Conservation (phyloP, 1,140 invertebrate genomes). For the Euwallacea similis region DNA sequence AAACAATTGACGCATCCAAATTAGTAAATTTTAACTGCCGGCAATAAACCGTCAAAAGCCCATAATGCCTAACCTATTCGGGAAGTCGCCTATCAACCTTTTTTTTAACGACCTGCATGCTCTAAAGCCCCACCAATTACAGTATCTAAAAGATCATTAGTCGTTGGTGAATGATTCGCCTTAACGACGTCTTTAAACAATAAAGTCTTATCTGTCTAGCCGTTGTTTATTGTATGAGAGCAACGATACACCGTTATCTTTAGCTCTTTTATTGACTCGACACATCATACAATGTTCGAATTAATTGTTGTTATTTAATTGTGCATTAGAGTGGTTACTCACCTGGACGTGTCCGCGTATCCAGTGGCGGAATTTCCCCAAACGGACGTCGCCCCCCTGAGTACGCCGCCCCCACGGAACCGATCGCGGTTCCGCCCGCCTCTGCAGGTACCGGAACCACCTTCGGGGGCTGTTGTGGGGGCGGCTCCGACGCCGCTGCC, state of each 20-base stretch:
- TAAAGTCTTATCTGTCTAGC: slow-evolving; percentile 4
- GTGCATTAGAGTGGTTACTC: background rate
- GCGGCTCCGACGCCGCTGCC: slow-evolving; percentile 20
- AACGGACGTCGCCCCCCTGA: slow-evolving; percentile 19
- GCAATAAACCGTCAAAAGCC: background rate
- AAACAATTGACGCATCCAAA: too few relatives aligned
- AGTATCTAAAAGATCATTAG: background rate
- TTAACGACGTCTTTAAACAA: slow-evolving; percentile 9
- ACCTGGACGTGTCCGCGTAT: slow-evolving; percentile 34
- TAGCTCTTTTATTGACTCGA: too few relatives aligned
- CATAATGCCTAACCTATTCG: background rate
- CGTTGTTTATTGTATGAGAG: background rate
- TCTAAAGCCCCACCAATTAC: background rate
- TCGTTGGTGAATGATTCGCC: background rate
- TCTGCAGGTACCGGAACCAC: slow-evolving; percentile 29
- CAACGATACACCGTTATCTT: background rate
- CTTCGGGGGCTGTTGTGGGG: slow-evolving; percentile 27
- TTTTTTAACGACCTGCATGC: background rate
- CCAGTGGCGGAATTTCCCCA: slow-evolving; percentile 23
- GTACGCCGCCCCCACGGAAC: slow-evolving; percentile 32
- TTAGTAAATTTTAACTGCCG: too few relatives aligned
- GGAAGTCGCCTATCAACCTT: background rate
- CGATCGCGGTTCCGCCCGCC: slow-evolving; percentile 37
- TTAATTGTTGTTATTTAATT: background rate
- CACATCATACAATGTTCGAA: background rate